phyloP scores from a whole-genome alignment of 2,797 vertebrate species.

The Austrolebias charrua region DNA sequence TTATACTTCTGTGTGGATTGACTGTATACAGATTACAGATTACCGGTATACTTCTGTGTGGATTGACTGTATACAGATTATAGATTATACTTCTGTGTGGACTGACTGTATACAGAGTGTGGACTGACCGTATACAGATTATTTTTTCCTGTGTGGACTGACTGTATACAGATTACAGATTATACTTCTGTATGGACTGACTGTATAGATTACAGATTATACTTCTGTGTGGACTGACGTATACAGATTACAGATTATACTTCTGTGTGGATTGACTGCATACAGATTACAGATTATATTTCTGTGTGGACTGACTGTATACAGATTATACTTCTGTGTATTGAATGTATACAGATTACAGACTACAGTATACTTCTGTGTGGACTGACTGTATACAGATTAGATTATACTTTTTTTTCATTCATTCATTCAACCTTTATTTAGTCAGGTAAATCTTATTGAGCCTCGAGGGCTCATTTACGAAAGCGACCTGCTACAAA shows the following conservation, averaged over 20 bases:
- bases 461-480: too few relatives aligned
- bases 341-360: too few relatives aligned
- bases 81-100: not conserved
- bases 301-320: conserved; percentile 84
- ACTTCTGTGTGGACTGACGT: conserved; percentile 78
- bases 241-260: too few relatives aligned
- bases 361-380: not conserved
- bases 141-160: conserved; percentile 65
- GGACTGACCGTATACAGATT: too few relatives aligned
- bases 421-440: too few relatives aligned
- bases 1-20: conserved; percentile 62
- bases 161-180: conserved; percentile 85
- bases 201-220: conserved; percentile 78
- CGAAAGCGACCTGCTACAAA: too few relatives aligned
- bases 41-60: not conserved
- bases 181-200: conserved; percentile 71
- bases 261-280: conserved; percentile 83
- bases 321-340: not conserved
- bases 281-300: conserved; percentile 10
- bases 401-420: too few relatives aligned
- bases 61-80: conserved; percentile 93
- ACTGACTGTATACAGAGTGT: conserved; percentile 90
- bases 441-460: too few relatives aligned
- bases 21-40: conserved; percentile 85
- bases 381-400: conserved; percentile 90